phyloP scores from a whole-genome alignment of 2,113 vertebrate species.

The Notarius quadriscutis region DNA sequence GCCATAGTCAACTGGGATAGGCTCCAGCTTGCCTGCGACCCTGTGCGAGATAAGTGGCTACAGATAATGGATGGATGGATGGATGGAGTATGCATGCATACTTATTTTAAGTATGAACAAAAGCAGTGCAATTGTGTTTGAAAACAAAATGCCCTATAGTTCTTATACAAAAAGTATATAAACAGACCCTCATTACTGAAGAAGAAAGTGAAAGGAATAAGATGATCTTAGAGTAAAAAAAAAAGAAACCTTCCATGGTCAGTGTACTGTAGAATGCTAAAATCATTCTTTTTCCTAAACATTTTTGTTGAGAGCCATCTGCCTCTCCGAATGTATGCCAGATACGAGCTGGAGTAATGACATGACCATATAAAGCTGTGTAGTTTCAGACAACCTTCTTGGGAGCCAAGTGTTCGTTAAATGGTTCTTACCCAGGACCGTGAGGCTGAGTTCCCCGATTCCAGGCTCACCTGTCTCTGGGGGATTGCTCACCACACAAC shows the following conservation, averaged over 20 bases:
- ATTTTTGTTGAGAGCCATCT: neutral
- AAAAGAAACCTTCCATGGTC: neutral
- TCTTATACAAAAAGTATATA: neutral
- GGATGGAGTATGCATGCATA: too few relatives aligned
- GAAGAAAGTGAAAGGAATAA: neutral
- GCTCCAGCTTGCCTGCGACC: too few relatives aligned
- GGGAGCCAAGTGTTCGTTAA: neutral
- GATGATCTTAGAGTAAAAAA: too few relatives aligned
- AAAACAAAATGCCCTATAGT: too few relatives aligned
- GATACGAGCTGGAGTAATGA: neutral
- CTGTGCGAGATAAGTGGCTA: too few relatives aligned
- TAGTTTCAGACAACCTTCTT: neutral
- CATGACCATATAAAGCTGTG: neutral
- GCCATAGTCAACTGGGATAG: too few relatives aligned
- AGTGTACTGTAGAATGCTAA: neutral
- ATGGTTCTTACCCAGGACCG: conserved; percentile 68
- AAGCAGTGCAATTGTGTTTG: too few relatives aligned
- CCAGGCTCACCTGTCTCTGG: conserved; percentile 72
- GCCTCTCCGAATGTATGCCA: neutral
- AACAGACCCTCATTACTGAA: neutral
- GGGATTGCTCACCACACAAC: conserved; percentile 80
- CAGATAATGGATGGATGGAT: too few relatives aligned
- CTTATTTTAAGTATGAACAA: too few relatives aligned
- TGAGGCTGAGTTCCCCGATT: conserved; percentile 75
- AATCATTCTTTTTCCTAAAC: neutral